These are phyloP conservation scores for Tympanuchus pallidicinctus DNA, from an alignment of 2,113 vertebrate species.

Conservation along the genomic window DNA sequence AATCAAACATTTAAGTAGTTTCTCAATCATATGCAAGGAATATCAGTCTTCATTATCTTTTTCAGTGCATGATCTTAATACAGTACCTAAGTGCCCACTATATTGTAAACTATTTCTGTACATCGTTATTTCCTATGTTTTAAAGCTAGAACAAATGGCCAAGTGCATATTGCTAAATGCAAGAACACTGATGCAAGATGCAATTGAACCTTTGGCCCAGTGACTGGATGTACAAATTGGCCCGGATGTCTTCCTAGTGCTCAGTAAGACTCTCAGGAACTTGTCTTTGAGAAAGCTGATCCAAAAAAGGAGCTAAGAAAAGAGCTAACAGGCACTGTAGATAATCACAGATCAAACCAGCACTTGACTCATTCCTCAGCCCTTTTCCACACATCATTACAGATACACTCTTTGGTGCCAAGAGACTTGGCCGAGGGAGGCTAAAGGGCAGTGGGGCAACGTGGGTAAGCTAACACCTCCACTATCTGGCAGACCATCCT, in stretches of 20 bases:
- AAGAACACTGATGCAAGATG: not conserved
- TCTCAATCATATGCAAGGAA: not conserved
- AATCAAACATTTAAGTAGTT: not conserved
- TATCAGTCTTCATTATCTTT: rapidly evolving
- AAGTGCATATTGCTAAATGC: not conserved
- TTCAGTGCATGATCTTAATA: not conserved
- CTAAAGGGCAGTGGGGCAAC: not conserved
- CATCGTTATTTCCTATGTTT: not conserved
- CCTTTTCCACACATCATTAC: not conserved
- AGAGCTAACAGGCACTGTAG: not conserved
- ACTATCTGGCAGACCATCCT: not conserved
- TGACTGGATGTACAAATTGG: rapidly evolving
- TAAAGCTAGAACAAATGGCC: not conserved
- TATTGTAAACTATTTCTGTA: not conserved
- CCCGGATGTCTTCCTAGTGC: not conserved
- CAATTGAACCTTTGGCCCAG: not conserved
- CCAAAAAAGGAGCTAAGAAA: not conserved
- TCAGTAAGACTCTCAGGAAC: not conserved
- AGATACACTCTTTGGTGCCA: not conserved
- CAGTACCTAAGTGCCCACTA: not conserved
- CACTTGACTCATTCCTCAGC: not conserved
- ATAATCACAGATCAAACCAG: not conserved
- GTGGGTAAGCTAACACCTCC: not conserved
- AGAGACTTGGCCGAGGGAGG: not conserved
- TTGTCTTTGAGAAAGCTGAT: not conserved